Conservation (phyloP, 2,797 vertebrate genomes). For the Loriculus beryllinus region DNA sequence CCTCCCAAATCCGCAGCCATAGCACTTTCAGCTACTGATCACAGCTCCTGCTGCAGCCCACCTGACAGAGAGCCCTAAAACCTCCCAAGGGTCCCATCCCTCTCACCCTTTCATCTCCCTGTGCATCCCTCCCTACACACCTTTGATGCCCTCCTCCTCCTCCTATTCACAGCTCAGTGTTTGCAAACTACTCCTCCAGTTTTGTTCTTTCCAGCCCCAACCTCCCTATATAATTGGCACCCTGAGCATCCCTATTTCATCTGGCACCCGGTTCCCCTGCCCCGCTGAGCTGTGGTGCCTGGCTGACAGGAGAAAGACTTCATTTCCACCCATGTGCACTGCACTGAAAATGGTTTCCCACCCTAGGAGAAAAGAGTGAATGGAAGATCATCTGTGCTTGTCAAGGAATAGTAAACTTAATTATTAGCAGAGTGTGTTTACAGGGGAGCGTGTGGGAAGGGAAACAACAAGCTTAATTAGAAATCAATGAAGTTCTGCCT, state of each 20-base stretch:
- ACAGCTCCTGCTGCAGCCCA: not conserved
- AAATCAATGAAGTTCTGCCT: slow-evolving; percentile 63
- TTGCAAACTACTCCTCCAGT: not conserved
- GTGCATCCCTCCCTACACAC: not conserved
- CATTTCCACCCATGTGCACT: not conserved
- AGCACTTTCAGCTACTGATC: not conserved
- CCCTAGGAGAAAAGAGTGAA: slow-evolving; percentile 43
- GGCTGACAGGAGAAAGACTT: slow-evolving; percentile 16
- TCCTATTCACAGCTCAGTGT: not conserved
- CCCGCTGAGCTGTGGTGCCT: not conserved
- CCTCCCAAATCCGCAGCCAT: not conserved
- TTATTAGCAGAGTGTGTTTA: slow-evolving; percentile 46
- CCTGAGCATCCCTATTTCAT: not conserved
- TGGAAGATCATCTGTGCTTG: slow-evolving; percentile 50
- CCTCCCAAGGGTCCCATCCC: not conserved
- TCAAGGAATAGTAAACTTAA: slow-evolving; percentile 60
- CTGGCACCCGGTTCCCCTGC: not conserved
- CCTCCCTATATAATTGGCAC: slow-evolving; percentile 8
- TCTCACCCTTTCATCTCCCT: not conserved
- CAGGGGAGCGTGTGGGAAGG: slow-evolving; percentile 6
- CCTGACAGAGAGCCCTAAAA: not conserved
- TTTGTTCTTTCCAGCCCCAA: not conserved
- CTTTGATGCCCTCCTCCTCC: not conserved
- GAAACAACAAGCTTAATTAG: slow-evolving; percentile 63
- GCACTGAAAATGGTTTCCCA: not conserved